phyloP scores from a whole-genome alignment of 2,113 vertebrate genomes.

The Melanocharis versteri region DNA sequence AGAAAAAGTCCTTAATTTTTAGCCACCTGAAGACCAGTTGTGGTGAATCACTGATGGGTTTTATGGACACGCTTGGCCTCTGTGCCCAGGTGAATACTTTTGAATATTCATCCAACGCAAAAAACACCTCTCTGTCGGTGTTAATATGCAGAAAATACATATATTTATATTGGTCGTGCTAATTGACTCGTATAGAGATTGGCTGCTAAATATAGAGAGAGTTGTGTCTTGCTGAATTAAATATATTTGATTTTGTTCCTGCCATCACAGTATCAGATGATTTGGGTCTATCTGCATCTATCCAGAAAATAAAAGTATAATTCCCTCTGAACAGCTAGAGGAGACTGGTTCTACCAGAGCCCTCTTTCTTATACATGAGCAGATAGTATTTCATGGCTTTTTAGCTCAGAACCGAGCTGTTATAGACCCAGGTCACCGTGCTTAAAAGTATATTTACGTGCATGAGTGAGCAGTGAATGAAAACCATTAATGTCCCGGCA shows the following conservation, averaged over 20 bases:
- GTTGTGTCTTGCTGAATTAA: background rate
- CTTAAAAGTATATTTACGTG: slow-evolving; percentile 60
- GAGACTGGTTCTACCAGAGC: slow-evolving; percentile 1
- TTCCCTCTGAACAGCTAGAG: background rate
- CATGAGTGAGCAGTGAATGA: slow-evolving; percentile 68
- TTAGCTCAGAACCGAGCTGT: slow-evolving; percentile 59
- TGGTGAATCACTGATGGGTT: background rate
- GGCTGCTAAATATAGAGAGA: background rate
- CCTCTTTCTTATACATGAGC: slow-evolving; percentile 16
- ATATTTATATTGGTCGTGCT: background rate
- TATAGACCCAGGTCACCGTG: slow-evolving; percentile 35
- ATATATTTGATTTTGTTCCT: background rate
- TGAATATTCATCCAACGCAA: background rate
- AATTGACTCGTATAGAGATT: background rate
- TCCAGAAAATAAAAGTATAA: background rate
- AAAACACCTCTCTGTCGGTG: background rate
- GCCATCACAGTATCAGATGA: background rate
- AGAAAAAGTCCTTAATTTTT: background rate
- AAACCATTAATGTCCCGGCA: slow-evolving; percentile 55
- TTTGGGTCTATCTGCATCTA: background rate
- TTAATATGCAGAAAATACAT: background rate
- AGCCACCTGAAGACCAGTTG: background rate
- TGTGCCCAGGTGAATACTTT: background rate
- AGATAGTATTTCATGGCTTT: slow-evolving; percentile 69
- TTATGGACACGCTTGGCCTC: background rate